Evolutionary conservation across 2,888 invertebrate species (phyloP).

Genomic region (Brachyptera putata): DNA sequence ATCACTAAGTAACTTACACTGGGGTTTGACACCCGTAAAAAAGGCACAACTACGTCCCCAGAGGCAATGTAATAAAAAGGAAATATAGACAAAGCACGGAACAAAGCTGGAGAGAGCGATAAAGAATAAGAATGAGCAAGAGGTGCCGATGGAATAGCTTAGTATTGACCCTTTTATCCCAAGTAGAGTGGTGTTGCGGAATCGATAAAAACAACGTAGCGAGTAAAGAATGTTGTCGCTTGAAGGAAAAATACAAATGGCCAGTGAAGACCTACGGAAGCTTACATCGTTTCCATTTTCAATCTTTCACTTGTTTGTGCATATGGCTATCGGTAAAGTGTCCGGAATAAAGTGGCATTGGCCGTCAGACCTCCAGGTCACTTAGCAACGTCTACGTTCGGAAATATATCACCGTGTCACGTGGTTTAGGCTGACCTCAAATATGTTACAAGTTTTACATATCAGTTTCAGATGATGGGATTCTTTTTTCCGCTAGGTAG

Average conservation of each 20-base stretch:
- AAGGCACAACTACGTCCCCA: conserved; percentile 14
- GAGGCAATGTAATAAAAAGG: conserved; percentile 10
- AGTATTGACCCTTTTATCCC: conserved; percentile 15
- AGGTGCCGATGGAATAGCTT: conserved; percentile 5
- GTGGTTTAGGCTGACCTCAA: neutral
- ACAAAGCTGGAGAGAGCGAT: conserved; percentile 1
- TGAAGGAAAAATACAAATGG: conserved; percentile 16
- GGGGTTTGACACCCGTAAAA: conserved; percentile 13
- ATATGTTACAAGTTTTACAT: neutral
- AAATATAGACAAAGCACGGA: conserved; percentile 21
- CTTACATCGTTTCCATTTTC: conserved; percentile 16
- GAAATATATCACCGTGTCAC: neutral
- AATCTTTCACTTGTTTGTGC: conserved; percentile 14
- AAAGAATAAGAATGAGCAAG: conserved; percentile 11
- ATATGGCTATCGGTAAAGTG: neutral
- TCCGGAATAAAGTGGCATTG: conserved; percentile 5
- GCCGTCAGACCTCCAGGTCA: neutral
- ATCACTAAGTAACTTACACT: conserved; percentile 15
- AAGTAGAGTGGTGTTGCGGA: neutral
- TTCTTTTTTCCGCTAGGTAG: too few species aligned
- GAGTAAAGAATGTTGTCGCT: conserved; percentile 5
- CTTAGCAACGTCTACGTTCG: neutral
- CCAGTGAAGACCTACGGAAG: conserved; percentile 2
- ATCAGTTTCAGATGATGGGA: too few species aligned
- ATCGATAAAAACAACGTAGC: conserved; percentile 1